These are phyloP conservation scores for Zaprionus camerounensis DNA, from an alignment of 1,140 invertebrate genomes.

Conservation along the genomic window DNA sequence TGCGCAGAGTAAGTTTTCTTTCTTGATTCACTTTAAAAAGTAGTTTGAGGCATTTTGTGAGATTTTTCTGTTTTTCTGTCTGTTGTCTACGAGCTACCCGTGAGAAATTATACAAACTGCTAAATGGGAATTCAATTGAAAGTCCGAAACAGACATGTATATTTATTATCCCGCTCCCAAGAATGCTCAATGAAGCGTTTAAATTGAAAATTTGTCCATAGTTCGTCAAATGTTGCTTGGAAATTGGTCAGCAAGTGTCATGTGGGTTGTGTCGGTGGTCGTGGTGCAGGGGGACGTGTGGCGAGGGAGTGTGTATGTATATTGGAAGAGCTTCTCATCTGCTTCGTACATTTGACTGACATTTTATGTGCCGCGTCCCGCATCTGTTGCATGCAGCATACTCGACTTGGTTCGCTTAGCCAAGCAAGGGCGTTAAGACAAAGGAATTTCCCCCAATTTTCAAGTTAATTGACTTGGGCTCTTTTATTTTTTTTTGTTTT, in stretches of 20 bases:
- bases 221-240: conserved; percentile 51
- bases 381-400: conserved; percentile 27
- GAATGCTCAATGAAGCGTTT: conserved; percentile 65
- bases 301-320: neutral
- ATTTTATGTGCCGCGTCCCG: conserved; percentile 39
- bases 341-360: conserved; percentile 49
- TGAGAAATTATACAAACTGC: conserved; percentile 21
- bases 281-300: neutral
- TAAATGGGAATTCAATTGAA: conserved; percentile 42
- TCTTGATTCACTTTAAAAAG: too few species aligned
- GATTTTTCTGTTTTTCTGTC: too few species aligned
- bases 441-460: conserved; percentile 32
- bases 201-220: conserved; percentile 71
- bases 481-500: conserved; percentile 29
- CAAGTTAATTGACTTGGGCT: conserved; percentile 44
- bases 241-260: conserved; percentile 14
- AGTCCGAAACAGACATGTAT: conserved; percentile 52
- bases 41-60: too few species aligned
- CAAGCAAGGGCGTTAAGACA: conserved; percentile 39
- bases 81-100: neutral
- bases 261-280: conserved; percentile 50
- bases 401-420: neutral
- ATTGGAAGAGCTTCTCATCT: conserved; percentile 4
- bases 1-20: neutral
- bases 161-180: conserved; percentile 33